These are phyloP conservation scores for Malaclemys terrapin DNA, from an alignment of 2,113 vertebrate species.

Conservation along the genomic window DNA sequence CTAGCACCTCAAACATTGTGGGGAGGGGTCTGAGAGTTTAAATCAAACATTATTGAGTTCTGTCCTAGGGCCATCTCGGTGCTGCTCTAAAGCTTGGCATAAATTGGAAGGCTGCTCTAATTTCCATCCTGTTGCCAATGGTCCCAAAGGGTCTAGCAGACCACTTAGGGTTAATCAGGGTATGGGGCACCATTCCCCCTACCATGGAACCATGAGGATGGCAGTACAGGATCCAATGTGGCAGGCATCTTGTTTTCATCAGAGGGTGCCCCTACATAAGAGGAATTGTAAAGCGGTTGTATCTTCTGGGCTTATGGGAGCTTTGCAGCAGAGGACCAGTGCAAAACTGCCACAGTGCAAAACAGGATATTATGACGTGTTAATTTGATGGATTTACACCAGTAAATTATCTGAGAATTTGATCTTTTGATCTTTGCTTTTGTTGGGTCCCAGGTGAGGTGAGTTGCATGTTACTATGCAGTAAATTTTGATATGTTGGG, in stretches of 20 bases:
- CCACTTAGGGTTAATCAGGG: background rate
- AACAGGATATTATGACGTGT: background rate
- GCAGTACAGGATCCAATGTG: background rate
- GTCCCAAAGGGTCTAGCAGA: background rate
- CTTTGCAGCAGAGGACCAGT: background rate
- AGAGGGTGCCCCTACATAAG: background rate
- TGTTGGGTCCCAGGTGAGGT: background rate
- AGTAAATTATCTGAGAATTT: background rate
- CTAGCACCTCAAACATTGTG: background rate
- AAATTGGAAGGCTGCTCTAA: background rate
- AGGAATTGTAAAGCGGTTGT: background rate
- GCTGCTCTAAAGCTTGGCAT: background rate
- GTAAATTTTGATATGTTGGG: background rate
- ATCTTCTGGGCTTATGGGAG: background rate
- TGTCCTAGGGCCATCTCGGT: background rate
- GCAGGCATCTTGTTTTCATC: rapidly evolving
- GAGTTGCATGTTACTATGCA: background rate
- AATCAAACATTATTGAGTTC: background rate
- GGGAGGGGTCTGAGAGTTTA: background rate
- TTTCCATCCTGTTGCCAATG: rapidly evolving
- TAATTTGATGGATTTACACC: background rate
- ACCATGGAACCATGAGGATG: background rate
- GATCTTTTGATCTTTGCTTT: background rate
- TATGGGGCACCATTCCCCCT: background rate
- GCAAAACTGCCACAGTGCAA: background rate